Conservation (phyloP, 2,113 vertebrate species). For the Heterotilapia buettikoferi region DNA sequence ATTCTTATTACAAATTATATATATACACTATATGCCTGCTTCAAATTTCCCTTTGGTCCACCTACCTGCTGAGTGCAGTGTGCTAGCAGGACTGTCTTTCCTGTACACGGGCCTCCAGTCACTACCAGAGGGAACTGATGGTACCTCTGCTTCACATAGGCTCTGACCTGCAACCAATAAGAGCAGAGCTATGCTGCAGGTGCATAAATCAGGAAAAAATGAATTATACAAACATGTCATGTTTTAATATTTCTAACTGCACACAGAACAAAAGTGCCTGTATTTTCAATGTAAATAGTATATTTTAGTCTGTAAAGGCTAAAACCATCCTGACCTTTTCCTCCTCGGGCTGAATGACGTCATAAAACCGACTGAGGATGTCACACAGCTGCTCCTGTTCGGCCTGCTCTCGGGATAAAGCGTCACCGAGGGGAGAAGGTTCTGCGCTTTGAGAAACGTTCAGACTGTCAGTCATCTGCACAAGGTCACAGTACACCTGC, state of each 20-base stretch:
- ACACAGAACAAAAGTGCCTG: background rate
- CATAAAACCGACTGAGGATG: slow-evolving; percentile 56
- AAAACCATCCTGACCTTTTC: slow-evolving; percentile 35
- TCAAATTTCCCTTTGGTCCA: background rate
- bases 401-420: slow-evolving; percentile 21
- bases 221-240: background rate
- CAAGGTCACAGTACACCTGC: slow-evolving; percentile 68
- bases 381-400: slow-evolving; percentile 65
- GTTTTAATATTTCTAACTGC: background rate
- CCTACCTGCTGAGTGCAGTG: slow-evolving; percentile 69
- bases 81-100: slow-evolving; percentile 74
- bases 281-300: background rate
- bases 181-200: background rate
- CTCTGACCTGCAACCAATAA: slow-evolving; percentile 37
- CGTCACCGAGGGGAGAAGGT: background rate
- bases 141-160: slow-evolving; percentile 57
- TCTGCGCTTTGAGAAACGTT: background rate
- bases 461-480: slow-evolving; percentile 38
- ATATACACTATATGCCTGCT: background rate
- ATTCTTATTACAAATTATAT: background rate
- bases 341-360: slow-evolving; percentile 51
- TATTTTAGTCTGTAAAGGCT: background rate
- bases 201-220: background rate
- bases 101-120: slow-evolving; percentile 70
- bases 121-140: slow-evolving; percentile 64